Conservation (phyloP, 2,113 vertebrate species). For the Trachemys scripta region DNA sequence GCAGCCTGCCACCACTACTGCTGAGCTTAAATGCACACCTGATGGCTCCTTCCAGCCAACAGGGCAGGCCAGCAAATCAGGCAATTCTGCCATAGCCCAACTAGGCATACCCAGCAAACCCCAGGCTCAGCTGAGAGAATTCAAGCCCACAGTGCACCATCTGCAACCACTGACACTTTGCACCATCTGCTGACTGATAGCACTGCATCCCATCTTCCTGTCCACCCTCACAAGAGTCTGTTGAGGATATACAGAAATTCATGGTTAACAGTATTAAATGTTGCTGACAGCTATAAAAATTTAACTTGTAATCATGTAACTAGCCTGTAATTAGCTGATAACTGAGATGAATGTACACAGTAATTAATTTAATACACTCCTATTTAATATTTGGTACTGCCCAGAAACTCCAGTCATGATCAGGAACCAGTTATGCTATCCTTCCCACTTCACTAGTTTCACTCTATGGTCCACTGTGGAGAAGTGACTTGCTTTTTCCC, state of each 20-base stretch:
- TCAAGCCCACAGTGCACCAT: background rate
- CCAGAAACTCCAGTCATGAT: background rate
- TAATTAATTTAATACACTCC: constrained; percentile 1
- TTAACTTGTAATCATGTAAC: background rate
- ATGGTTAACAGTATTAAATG: background rate
- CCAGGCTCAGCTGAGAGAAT: background rate
- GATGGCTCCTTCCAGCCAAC: background rate
- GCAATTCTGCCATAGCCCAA: background rate
- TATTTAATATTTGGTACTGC: background rate
- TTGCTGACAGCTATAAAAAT: background rate
- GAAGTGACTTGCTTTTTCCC: background rate
- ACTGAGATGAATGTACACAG: background rate
- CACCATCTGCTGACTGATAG: background rate
- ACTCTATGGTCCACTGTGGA: background rate
- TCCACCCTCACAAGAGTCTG: background rate
- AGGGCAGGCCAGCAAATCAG: background rate
- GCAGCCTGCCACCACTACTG: background rate
- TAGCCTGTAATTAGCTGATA: background rate
- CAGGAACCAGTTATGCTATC: background rate
- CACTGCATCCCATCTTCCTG: background rate
- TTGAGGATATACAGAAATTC: background rate
- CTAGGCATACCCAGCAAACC: background rate
- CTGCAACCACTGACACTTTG: background rate
- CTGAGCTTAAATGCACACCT: background rate
- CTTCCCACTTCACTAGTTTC: background rate